Base-by-base conservation (phyloP, 2,113 vertebrate species). In the Halcyon malimbica region DNA sequence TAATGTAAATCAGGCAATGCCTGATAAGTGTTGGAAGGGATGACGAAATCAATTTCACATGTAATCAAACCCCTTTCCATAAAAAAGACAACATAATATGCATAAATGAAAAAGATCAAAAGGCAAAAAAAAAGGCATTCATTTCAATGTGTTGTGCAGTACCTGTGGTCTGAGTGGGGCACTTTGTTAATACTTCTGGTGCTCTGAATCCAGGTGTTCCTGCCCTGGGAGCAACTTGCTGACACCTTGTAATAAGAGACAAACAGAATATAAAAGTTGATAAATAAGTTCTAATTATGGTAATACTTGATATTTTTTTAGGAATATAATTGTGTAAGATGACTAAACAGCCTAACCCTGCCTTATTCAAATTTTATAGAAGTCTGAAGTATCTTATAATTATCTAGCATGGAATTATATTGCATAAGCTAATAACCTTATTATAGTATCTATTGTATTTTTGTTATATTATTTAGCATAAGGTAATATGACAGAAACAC, bases 151-250 rank as follows among this genome's bases (percentile, higher is more conserved):
- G 53, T 26, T 44, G 18, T 59, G 59, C 62, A 74, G 33, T 95
- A 99, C 99, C 99, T 97, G 99, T 99, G 67, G 99, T 99, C 94
- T 99, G 99, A 95, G 98, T 98, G 29, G 99, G 99, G 89, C 99
- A 99, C 96, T 99, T 99, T 4, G 98, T 99, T 85, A 99, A 97
- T 69, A 99, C 99, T 91, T 99, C 99, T 51, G 99, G 99, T 51
- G 99, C 99, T 98, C 99, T 98, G 96, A 99, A 99, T 82, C 99
- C 99, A 13, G 99, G 99, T 16, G 99, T 99, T 63, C 99, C 99
- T 82, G 99, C 99, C 81, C 99, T 97, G 44, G 99, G 99, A 57
- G 99, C 99, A 91, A 99, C 98, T 97, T 99, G 99, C 57, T 99
- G 99, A 93, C 98, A 98, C 94, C 99, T 99, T 97, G 83, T 35